phyloP scores from a whole-genome alignment of 1,140 invertebrate species.

The Sarcophaga peregrina region DNA sequence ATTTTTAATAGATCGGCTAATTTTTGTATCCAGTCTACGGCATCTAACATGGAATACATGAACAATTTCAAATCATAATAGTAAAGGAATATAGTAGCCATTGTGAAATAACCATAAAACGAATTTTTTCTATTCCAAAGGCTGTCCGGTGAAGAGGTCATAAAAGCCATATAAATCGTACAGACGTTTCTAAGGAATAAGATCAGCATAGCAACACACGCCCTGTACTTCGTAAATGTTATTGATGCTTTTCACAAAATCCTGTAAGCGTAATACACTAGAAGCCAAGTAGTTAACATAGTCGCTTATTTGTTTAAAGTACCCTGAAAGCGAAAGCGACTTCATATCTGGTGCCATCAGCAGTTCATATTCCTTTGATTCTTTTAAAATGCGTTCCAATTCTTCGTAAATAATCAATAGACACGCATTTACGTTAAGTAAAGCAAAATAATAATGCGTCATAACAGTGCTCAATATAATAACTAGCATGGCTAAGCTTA shows the following conservation, averaged over 20 bases:
- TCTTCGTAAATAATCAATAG: constrained; percentile 10
- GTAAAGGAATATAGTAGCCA: not conserved
- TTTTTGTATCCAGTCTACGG: not conserved
- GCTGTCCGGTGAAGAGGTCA: not conserved
- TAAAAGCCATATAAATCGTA: not conserved
- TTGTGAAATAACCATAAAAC: not conserved
- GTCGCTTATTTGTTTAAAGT: not conserved
- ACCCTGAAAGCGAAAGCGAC: no score
- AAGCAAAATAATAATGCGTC: not conserved
- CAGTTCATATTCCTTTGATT: not conserved
- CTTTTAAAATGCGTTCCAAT: not conserved
- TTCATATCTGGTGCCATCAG: no score
- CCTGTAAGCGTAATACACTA: not conserved
- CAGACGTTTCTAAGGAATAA: not conserved
- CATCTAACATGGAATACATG: not conserved
- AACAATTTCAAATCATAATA: not conserved
- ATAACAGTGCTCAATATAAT: not conserved
- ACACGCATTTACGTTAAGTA: not conserved
- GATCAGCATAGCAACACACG: not conserved
- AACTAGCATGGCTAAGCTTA: not conserved
- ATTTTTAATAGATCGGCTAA: not conserved
- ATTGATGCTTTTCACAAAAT: not conserved
- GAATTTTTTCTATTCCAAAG: not conserved
- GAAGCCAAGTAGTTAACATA: not conserved
- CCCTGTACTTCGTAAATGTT: not conserved